These are phyloP conservation scores for Augiades crinisus DNA, from an alignment of 2,888 invertebrate genomes.

Conservation along the genomic window DNA sequence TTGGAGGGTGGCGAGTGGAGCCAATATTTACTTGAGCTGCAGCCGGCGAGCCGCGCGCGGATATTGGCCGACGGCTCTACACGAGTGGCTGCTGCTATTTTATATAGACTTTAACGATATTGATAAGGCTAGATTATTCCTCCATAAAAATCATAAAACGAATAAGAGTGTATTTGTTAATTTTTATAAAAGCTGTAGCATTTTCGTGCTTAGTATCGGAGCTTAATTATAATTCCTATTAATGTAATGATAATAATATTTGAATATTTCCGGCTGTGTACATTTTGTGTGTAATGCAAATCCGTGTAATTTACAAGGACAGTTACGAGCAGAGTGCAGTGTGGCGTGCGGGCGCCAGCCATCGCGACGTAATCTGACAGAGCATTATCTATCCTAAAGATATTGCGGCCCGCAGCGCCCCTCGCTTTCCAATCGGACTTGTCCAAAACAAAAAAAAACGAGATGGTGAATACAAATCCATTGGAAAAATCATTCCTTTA, in stretches of 20 bases:
- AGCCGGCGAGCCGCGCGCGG: not conserved
- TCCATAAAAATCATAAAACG: too few species aligned
- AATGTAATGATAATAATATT: not conserved
- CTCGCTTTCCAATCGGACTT: not conserved
- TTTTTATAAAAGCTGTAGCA: too few species aligned
- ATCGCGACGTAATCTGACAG: constrained; percentile 1
- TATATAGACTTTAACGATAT: not conserved
- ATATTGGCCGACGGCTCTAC: not conserved
- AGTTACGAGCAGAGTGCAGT: not conserved
- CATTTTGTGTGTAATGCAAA: not conserved
- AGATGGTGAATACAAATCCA: not conserved
- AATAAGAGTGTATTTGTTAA: not conserved
- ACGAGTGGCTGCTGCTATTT: not conserved
- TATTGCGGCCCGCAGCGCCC: not conserved
- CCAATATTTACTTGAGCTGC: constrained; percentile 3
- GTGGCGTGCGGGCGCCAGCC: not conserved
- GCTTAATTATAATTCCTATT: too few species aligned
- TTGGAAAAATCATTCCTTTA: not conserved
- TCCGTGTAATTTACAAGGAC: constrained; percentile 4
- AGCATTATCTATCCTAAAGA: not conserved
- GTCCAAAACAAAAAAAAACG: not conserved
- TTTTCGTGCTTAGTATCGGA: too few species aligned
- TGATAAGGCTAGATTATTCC: not conserved
- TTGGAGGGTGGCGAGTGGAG: not conserved
- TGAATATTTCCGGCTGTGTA: not conserved